Percentiles rank a stretch among this genome's conserved stretches.
Evolutionary conservation across 2,113 vertebrate genomes (phyloP).

Genomic region (Plecturocebus donacophilus): DNA sequence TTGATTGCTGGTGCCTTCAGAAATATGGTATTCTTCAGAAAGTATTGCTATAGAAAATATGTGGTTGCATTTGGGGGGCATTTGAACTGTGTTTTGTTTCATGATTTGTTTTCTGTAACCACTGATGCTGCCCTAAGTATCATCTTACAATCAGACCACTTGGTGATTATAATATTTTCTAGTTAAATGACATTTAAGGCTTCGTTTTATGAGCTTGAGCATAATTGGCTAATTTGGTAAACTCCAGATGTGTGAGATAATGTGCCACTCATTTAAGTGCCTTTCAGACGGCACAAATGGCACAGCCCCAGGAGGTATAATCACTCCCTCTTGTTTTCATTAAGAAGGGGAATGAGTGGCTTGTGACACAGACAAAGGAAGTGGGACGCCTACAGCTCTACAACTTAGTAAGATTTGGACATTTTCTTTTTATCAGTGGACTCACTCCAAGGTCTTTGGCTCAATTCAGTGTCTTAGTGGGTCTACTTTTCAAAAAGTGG

Average conservation of each 20-base stretch:
- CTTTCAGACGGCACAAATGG: conserved; percentile 78
- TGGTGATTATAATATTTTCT: conserved; percentile 82
- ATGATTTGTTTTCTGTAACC: conserved; percentile 79
- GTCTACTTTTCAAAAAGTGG: conserved; percentile 15
- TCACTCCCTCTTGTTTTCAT: conserved; percentile 81
- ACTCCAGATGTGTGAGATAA: conserved; percentile 83
- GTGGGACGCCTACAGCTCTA: conserved; percentile 36
- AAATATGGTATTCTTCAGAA: conserved; percentile 76
- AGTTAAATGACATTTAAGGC: conserved; percentile 83
- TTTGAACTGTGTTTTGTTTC: conserved; percentile 76
- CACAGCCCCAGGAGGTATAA: conserved; percentile 76
- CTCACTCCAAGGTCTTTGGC: not conserved
- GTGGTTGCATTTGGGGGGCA: conserved; percentile 65
- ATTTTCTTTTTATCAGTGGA: conserved; percentile 39
- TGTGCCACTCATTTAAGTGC: conserved; percentile 76
- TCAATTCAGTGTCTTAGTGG: conserved; percentile 32
- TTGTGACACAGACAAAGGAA: conserved; percentile 76
- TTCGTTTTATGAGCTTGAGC: conserved; percentile 78
- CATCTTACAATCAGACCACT: conserved; percentile 82
- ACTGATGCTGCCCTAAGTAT: conserved; percentile 76
- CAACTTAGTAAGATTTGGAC: conserved; percentile 20
- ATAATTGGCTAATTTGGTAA: conserved; percentile 82
- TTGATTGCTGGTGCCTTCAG: conserved; percentile 79
- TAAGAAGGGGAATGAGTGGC: conserved; percentile 69
- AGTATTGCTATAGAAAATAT: conserved; percentile 73